phyloP scores from a whole-genome alignment of 64 coral and sea anemone genomes.

The Platygyra sinensis region DNA sequence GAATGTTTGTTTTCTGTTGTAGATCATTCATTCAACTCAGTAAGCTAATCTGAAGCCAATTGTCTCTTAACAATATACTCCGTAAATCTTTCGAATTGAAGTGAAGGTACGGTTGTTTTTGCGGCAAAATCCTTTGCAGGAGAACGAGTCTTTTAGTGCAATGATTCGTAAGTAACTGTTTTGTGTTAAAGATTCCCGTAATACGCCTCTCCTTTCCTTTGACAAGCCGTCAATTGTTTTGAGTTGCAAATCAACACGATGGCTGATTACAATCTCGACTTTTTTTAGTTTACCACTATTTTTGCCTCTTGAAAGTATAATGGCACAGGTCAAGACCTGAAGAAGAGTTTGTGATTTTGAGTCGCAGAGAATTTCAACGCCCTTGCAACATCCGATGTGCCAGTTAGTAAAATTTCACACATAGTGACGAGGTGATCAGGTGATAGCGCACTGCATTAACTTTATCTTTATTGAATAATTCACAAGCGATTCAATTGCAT shows the following conservation, averaged over 20 bases:
- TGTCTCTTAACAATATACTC: not conserved
- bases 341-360: not conserved
- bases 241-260: not conserved
- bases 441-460: not conserved
- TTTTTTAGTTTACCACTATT: not conserved
- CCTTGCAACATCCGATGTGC: not conserved
- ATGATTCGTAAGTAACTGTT: slow-evolving; percentile 11
- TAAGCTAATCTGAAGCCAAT: not conserved
- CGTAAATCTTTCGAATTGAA: not conserved
- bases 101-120: not conserved
- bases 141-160: not conserved
- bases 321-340: too few species aligned
- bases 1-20: not conserved
- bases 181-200: slow-evolving; percentile 28
- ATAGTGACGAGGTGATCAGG: not conserved
- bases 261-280: not conserved
- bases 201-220: not conserved
- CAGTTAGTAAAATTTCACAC: not conserved
- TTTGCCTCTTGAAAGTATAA: too few species aligned
- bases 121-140: not conserved
- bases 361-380: not conserved
- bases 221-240: slow-evolving; percentile 16
- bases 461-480: not conserved
- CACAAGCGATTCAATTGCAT: slow-evolving; percentile 17
- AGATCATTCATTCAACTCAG: not conserved